Evolutionary conservation across 1,140 invertebrate species (phyloP).

Genomic region (Acromyrmex echinatior): DNA sequence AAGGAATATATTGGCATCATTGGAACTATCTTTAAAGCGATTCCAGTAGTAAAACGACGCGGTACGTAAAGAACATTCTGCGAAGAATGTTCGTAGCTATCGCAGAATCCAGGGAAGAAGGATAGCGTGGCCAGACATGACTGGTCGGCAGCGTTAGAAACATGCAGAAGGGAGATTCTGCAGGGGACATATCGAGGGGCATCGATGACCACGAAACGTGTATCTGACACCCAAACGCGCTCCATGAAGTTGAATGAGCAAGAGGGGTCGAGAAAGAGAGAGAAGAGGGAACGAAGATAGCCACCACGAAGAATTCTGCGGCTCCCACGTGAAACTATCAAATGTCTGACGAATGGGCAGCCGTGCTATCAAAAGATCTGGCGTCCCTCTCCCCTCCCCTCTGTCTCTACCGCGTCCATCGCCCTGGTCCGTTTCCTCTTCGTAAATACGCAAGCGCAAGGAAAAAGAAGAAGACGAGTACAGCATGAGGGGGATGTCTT

Average conservation of each 20-base stretch:
- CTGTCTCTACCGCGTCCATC: constrained; percentile 15
- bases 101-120: constrained; percentile 23
- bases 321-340: constrained; percentile 86
- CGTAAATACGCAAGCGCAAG: constrained; percentile 72
- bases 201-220: constrained; percentile 67
- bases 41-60: constrained; percentile 26
- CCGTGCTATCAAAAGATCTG: constrained; percentile 85
- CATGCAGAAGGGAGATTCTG: constrained; percentile 15
- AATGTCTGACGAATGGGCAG: constrained; percentile 86
- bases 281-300: constrained; percentile 65
- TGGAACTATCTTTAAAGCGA: constrained; percentile 1
- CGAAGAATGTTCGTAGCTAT: constrained; percentile 18
- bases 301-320: constrained; percentile 79
- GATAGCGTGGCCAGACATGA: background rate
- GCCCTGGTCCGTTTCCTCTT: constrained; percentile 63
- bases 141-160: constrained; percentile 16
- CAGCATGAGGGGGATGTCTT: constrained; percentile 78
- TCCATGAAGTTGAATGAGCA: background rate
- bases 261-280: constrained; percentile 15
- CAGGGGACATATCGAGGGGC: constrained; percentile 62
- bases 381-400: constrained; percentile 30
- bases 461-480: constrained; percentile 70
- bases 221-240: constrained; percentile 71
- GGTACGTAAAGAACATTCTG: constrained; percentile 23
- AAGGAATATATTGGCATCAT: constrained; percentile 3